Percentiles rank a stretch among this genome's conserved stretches.
These are phyloP conservation scores for Xerus inauris DNA, from an alignment of 2,113 vertebrate species.

Conservation along the genomic window DNA sequence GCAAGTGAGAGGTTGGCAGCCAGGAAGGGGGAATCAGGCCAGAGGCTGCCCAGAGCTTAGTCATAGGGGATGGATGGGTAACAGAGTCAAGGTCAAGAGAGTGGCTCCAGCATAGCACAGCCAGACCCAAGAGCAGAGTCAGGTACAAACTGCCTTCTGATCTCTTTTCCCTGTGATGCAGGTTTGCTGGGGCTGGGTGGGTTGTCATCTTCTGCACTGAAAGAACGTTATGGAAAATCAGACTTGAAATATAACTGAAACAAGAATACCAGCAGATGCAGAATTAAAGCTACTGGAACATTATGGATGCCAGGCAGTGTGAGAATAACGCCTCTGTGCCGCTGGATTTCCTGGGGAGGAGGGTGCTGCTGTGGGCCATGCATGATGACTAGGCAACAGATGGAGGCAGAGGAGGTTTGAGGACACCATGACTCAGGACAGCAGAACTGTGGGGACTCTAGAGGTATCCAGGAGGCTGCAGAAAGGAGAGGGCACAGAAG, in stretches of 20 bases:
- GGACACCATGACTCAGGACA: not conserved
- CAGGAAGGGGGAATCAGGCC: not conserved
- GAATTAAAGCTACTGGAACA: not conserved
- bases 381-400: not conserved
- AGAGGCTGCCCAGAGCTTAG: not conserved
- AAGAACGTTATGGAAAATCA: conserved; percentile 9
- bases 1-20: not conserved
- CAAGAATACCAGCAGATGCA: conserved; percentile 31
- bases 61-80: too few relatives aligned
- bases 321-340: not conserved
- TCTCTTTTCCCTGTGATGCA: not conserved
- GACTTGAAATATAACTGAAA: conserved; percentile 32
- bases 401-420: not conserved
- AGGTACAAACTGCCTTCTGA: not conserved
- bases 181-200: not conserved
- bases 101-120: not conserved
- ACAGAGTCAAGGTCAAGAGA: not conserved
- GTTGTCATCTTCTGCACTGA: not conserved
- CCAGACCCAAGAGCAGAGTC: not conserved
- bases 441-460: not conserved
- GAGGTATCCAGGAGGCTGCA: not conserved
- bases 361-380: not conserved
- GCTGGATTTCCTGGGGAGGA: not conserved
- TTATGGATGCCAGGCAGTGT: not conserved
- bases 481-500: not conserved